Evolutionary conservation across 2,797 vertebrate genomes (phyloP).

Genomic region (Saxicola maurus): DNA sequence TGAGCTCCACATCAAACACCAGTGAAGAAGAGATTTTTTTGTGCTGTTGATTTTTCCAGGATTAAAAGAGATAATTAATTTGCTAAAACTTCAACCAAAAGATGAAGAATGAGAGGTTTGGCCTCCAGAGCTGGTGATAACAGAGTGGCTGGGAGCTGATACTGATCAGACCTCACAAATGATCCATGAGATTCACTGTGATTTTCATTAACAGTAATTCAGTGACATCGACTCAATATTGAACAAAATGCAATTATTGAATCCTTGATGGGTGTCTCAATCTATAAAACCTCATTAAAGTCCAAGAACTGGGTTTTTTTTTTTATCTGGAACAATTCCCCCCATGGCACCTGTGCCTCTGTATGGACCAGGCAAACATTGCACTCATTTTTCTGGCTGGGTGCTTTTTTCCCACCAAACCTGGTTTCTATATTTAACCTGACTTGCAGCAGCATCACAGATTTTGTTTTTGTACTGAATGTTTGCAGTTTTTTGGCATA

Average conservation of each 20-base stretch:
- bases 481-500: not conserved
- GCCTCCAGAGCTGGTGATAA: not conserved
- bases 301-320: not conserved
- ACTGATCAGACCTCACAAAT: not conserved
- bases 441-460: not conserved
- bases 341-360: not conserved
- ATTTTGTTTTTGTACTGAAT: not conserved
- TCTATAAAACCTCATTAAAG: not conserved
- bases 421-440: conserved; percentile 5
- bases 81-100: not conserved
- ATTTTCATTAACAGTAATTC: not conserved
- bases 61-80: not conserved
- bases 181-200: rapidly evolving
- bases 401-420: not conserved
- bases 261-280: not conserved
- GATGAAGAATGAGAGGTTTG: not conserved
- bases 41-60: not conserved
- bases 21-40: not conserved
- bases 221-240: rapidly evolving
- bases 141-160: not conserved
- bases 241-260: not conserved
- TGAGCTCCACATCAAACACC: rapidly evolving
- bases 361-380: not conserved
- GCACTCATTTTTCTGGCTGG: not conserved
- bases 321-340: not conserved